Evolutionary conservation across 1,140 invertebrate species (phyloP).

Genomic region (Drosophila repletoides): DNA sequence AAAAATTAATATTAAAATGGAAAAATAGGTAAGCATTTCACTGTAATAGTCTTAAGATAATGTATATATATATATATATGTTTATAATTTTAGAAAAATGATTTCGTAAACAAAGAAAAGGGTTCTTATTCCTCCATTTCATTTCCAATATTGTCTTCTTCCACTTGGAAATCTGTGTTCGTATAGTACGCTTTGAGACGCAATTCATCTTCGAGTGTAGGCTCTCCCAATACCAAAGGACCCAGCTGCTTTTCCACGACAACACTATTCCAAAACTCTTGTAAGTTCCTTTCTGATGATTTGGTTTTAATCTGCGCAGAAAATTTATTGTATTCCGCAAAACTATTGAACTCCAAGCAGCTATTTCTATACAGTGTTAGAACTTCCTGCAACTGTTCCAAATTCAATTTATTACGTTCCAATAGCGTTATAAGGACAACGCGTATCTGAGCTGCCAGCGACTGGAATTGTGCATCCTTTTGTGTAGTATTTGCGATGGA

Average conservation of each 20-base stretch:
- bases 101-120: too few species aligned
- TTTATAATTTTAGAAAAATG: too few species aligned
- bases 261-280: conserved; percentile 57
- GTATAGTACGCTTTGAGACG: conserved; percentile 46
- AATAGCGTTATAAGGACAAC: conserved; percentile 57
- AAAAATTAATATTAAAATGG: too few species aligned
- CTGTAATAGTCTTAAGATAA: too few species aligned
- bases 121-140: background rate
- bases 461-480: conserved; percentile 54
- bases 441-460: conserved; percentile 56
- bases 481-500: conserved; percentile 45
- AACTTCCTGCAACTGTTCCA: conserved; percentile 43
- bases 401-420: conserved; percentile 48
- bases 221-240: conserved; percentile 56
- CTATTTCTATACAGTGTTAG: conserved; percentile 54
- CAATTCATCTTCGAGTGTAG: conserved; percentile 58
- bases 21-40: too few species aligned
- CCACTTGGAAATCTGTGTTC: conserved; percentile 8
- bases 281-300: conserved; percentile 15
- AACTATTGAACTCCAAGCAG: conserved; percentile 56
- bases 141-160: background rate
- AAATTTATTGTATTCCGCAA: conserved; percentile 69
- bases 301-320: conserved; percentile 45
- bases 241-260: conserved; percentile 61
- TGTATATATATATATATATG: too few species aligned